Evolutionary conservation across 2,797 vertebrate genomes (phyloP).

Genomic region (Dendrocincla fuliginosa): DNA sequence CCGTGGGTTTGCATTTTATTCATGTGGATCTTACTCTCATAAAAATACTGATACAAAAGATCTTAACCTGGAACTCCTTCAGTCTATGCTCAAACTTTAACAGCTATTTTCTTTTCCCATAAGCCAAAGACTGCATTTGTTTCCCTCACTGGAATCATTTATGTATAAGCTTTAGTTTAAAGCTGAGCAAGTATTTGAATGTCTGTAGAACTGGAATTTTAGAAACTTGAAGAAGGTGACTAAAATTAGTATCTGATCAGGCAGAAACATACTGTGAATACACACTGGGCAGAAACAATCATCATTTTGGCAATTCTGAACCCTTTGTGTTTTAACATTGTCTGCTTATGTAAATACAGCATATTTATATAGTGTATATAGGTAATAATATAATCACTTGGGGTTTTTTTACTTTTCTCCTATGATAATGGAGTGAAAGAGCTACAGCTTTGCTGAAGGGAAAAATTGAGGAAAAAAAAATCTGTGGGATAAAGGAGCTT

Average conservation of each 20-base stretch:
- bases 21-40: neutral
- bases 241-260: neutral
- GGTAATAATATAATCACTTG: neutral
- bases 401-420: neutral
- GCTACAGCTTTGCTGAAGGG: neutral
- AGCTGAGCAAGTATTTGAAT: neutral
- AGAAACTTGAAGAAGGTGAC: neutral
- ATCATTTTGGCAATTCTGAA: neutral
- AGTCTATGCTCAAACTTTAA: neutral
- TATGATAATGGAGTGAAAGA: neutral
- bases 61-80: neutral
- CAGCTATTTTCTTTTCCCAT: neutral
- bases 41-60: neutral
- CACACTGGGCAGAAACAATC: neutral
- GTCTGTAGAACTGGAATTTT: neutral
- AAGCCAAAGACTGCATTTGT: neutral
- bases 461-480: neutral
- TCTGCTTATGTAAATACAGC: neutral
- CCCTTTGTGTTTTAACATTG: neutral
- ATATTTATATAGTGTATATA: neutral
- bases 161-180: neutral
- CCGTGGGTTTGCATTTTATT: neutral
- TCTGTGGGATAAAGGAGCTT: neutral
- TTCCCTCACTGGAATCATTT: neutral
- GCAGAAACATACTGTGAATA: neutral